Evolutionary conservation across 1,140 invertebrate genomes (phyloP), one percentile per base, ranked within the genome.

Genomic region (Battus philenor): DNA sequence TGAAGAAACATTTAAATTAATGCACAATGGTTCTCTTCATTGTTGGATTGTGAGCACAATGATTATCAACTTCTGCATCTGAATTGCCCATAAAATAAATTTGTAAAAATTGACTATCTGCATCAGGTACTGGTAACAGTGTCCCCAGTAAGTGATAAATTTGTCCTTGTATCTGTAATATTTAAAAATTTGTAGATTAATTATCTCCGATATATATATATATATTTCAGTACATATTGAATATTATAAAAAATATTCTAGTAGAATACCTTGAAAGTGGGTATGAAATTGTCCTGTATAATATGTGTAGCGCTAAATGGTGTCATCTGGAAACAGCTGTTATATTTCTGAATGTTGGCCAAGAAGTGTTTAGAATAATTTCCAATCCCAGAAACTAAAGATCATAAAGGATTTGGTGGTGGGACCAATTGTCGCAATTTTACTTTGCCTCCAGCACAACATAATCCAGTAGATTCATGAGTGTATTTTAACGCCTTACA

Each of bases 1-100:
- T 81, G 61, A 38, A 85, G 54, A 43, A 82, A 54, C 6, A 27
- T 55, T 68, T 79, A 71, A 82, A 47, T 54, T 63, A 10, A 56
- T 53, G 39, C 41, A 77, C 47, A 60, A 73, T 79, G 39, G 38
- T 39, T 70, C 56, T 49, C 38, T 68, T 61, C 49, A 70, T 45
- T 38, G 46, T 47, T 52, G 47, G 45, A 52, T 50, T 54, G 26
- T 54, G 45, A 54, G 34, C 48, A 54, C 49, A 62, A 52, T 48
- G 51, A 1, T 17, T 51, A 58, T 62, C 38, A 50, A 54, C 38
- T 59, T 56, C 44, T 13, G 36, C 47, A 55, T 54, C 20, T 22
- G 20, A 22, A 22, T 22, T 22, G 20, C 20, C 20, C 20, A 22
- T 22, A 22, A 22, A 22, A 50, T 59, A 51, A 46, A 50, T 49